A percentile compares a stretch with the other conserved stretches of the same genome.
Conservation (phyloP, 2,113 vertebrate genomes). For the Struthio camelus region DNA sequence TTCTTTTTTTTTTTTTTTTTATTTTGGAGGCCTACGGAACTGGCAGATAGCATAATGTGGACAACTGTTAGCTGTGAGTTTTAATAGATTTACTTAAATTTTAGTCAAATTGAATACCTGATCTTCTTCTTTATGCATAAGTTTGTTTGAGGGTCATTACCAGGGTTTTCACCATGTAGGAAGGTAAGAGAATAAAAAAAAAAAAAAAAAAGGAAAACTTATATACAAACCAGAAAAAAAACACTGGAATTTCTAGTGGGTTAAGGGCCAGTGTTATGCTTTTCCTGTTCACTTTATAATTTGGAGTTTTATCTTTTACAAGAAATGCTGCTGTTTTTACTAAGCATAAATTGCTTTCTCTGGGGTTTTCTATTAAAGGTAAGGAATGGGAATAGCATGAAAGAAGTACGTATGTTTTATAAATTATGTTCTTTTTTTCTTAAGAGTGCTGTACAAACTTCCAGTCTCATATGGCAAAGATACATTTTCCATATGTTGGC, state of each 20-base stretch:
- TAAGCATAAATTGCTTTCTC: constrained; percentile 37
- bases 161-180: neutral
- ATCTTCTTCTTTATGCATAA: neutral
- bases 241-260: neutral
- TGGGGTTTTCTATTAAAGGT: neutral
- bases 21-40: neutral
- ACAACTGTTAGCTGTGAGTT: neutral
- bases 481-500: neutral
- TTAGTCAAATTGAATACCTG: neutral
- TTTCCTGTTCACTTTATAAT: neutral
- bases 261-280: neutral
- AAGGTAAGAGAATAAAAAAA: neutral
- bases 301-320: constrained; percentile 28
- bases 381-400: constrained; percentile 7
- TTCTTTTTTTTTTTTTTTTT: neutral
- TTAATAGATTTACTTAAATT: neutral
- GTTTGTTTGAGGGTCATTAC: neutral
- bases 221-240: neutral
- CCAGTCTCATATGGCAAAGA: neutral
- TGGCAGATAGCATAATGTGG: neutral
- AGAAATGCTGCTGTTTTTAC: neutral
- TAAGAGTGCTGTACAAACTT: neutral
- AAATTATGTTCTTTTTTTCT: neutral
- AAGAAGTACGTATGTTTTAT: constrained; percentile 26
- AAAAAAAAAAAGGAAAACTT: neutral